Evolutionary conservation across 1,140 invertebrate genomes (phyloP).

Genomic region (Gryon sp.): DNA sequence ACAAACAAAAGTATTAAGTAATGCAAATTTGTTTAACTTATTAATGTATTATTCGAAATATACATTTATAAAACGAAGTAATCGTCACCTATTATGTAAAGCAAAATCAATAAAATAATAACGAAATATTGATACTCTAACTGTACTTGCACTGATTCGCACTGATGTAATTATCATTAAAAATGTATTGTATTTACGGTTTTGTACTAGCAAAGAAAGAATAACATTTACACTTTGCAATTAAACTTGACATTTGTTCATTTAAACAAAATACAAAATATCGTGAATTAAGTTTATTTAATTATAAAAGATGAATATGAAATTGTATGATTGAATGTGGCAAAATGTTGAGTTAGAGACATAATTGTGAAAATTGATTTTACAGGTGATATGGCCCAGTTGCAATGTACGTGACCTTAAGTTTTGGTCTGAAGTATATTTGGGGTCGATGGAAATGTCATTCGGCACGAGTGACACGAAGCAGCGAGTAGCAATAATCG

Average conservation of each 20-base stretch:
- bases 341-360: neutral
- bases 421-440: conserved; percentile 92
- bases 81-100: conserved; percentile 30
- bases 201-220: no score
- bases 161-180: neutral
- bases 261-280: no score
- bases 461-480: conserved; percentile 72
- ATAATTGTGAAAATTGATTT: conserved; percentile 16
- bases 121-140: conserved; percentile 16
- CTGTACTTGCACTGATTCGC: conserved; percentile 5
- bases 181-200: no score
- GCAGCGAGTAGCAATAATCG: conserved; percentile 74
- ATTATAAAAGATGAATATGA: no score
- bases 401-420: conserved; percentile 90
- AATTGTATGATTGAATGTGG: no score
- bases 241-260: no score
- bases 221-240: no score
- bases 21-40: conserved; percentile 6
- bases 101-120: conserved; percentile 42
- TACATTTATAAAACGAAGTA: neutral
- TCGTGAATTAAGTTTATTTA: no score
- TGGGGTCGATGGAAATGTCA: conserved; percentile 82
- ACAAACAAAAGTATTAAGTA: conserved; percentile 7
- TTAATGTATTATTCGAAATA: no score
- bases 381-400: conserved; percentile 91